phyloP scores from a whole-genome alignment of 2,888 invertebrate genomes.

The Mesorhabditis spiculigera region DNA sequence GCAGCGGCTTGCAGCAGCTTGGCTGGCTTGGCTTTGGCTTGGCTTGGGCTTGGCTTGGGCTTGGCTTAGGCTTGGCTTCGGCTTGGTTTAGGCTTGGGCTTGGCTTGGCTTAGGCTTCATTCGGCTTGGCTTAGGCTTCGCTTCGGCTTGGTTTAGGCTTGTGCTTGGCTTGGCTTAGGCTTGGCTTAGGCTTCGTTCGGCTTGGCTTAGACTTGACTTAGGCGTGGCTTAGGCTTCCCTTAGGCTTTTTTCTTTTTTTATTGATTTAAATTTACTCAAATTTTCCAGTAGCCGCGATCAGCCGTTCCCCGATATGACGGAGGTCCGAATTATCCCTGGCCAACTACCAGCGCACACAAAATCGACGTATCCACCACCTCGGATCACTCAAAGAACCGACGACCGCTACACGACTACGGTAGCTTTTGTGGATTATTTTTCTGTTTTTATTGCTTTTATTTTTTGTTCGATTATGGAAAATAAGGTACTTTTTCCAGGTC shows the following conservation, averaged over 20 bases:
- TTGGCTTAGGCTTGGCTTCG: not conserved
- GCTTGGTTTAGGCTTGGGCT: not conserved
- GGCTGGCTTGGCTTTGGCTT: too few relatives aligned
- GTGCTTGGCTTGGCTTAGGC: not conserved
- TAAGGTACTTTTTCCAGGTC: constrained; percentile 8
- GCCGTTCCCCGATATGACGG: not conserved
- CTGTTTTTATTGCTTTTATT: too few relatives aligned
- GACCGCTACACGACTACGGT: not conserved
- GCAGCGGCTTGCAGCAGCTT: too few relatives aligned
- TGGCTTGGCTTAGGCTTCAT: not conserved
- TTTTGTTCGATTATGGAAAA: too few relatives aligned
- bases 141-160: not conserved
- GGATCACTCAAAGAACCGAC: not conserved
- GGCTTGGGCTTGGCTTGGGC: not conserved
- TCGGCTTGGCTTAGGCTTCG: not conserved
- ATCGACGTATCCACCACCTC: not conserved
- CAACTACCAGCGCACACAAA: not conserved
- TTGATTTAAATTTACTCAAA: not conserved
- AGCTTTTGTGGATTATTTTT: not conserved
- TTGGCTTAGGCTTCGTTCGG: not conserved
- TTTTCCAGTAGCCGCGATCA: not conserved
- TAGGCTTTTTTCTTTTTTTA: not conserved
- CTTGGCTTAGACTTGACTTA: not conserved
- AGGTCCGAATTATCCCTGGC: too few relatives aligned
- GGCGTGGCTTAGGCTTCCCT: not conserved